A percentile compares a stretch with the other conserved stretches of the same genome.
Evolutionary conservation across 2,113 vertebrate species (phyloP).

Genomic region (Carassius carassius): DNA sequence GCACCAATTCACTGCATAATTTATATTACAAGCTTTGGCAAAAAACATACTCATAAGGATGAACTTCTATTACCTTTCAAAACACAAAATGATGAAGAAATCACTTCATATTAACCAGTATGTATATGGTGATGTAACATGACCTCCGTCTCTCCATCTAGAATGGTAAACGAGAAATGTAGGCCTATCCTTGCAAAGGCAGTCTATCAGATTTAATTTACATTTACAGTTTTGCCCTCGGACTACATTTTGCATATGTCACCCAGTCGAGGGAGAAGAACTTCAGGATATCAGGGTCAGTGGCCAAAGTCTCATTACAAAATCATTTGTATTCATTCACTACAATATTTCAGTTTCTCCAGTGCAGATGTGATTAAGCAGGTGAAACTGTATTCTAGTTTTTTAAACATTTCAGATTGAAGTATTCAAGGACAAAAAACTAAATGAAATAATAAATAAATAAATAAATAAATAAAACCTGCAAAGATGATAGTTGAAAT

Average conservation of each 20-base stretch:
- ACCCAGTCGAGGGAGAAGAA: neutral
- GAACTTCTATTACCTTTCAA: neutral
- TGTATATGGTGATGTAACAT: neutral
- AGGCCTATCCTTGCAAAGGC: neutral
- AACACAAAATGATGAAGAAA: neutral
- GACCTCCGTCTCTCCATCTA: neutral
- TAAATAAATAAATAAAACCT: too few species aligned
- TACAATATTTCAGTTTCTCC: neutral
- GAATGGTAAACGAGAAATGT: neutral
- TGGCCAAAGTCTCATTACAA: constrained; percentile 18
- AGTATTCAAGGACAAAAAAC: neutral
- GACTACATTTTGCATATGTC: constrained; percentile 15
- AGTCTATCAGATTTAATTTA: neutral
- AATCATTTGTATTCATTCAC: constrained; percentile 17
- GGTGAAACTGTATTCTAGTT: neutral
- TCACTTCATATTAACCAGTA: neutral
- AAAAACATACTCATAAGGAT: neutral
- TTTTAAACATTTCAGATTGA: neutral
- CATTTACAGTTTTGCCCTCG: neutral
- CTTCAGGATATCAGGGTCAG: constrained; percentile 20
- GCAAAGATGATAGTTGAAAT: neutral
- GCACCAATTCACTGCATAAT: constrained; percentile 1
- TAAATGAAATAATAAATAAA: too few species aligned
- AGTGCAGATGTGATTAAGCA: neutral
- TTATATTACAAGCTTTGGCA: neutral